phyloP scores from a whole-genome alignment of 1,140 invertebrate species.

The Propsilocerus akamusi region DNA sequence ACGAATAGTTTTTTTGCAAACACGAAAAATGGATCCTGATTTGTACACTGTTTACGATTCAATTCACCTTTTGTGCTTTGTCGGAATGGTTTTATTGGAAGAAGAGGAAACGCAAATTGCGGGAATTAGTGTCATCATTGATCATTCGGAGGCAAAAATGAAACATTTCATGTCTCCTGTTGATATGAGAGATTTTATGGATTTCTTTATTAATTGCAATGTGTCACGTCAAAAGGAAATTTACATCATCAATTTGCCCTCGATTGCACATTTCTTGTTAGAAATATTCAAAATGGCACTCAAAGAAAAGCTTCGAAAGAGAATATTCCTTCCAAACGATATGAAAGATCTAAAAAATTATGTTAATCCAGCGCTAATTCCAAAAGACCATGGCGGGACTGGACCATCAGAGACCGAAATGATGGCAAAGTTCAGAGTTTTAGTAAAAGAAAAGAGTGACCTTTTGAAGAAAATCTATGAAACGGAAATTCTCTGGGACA shows the following conservation, averaged over 20 bases:
- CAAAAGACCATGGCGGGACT: not conserved
- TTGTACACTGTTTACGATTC: not conserved
- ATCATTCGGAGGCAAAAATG: not conserved
- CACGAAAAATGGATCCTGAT: not conserved
- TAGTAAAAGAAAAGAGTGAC: not conserved
- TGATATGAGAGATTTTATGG: not conserved
- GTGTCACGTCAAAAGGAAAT: not conserved
- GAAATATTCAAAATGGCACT: not conserved
- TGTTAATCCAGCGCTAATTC: not conserved
- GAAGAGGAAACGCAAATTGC: conserved; percentile 1
- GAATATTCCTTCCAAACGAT: not conserved
- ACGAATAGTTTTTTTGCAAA: not conserved
- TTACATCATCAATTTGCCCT: not conserved
- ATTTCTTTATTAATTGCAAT: not conserved
- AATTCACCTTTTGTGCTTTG: not conserved
- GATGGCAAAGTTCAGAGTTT: not conserved
- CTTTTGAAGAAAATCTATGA: not conserved
- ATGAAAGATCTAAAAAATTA: not conserved
- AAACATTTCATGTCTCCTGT: not conserved
- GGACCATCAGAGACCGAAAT: not conserved
- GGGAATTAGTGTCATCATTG: not conserved
- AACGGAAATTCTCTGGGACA: not conserved
- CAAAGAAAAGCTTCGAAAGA: not conserved
- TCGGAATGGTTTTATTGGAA: not conserved
- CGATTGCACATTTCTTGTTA: not conserved